Evolutionary conservation across 2,888 invertebrate species (phyloP), one percentile per base, ranked within the genome.

Genomic region (Phytoseiulus persimilis): DNA sequence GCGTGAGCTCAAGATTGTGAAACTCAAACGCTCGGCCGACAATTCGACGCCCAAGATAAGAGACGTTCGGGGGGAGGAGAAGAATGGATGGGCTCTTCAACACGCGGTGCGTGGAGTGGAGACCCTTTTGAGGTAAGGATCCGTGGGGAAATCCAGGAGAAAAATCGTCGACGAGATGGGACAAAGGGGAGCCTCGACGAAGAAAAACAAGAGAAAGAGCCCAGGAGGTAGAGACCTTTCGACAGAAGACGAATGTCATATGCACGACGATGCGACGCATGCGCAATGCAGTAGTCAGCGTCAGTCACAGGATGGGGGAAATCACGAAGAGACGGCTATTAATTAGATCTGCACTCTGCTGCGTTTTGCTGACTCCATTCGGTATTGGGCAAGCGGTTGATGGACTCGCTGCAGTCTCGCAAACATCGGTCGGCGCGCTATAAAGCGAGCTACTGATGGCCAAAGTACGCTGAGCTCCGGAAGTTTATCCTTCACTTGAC

Each of bases 401-500:
- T 65, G 65, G 65, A 65, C 65, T 28, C 65, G 65, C 65, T 65
- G 65, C 9, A 65, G 65, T 65, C 18, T 65, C 65, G 65, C 65
- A 65, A 65, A 65, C 65, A 65, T 65, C 65, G 65, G 65, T 65
- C 65, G 65, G 18, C 65, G 65, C 65, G 65, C 65, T 65, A 65
- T 65, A 65, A 65, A 65, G 65, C 65, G 18, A 23, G 65, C 65
- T 65, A 65, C 65, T 65, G 65, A 65, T 65, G 65, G 65, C 65
- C 28, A 65, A 65, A 65, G 65, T 65, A 65, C 65, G 65, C 65
- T 28, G 65, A 65, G 65, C 65, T 65, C 65, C 65, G 65, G 65
- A 65, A 65, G 65, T 65, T 65, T 65, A 65, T 65, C 65, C 65
- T 65, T 65, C 65, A 65, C 65, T 65, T 65, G 65, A 65, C 65